phyloP scores from a whole-genome alignment of 2,797 vertebrate genomes.

The Chaenodraco wilsoni region DNA sequence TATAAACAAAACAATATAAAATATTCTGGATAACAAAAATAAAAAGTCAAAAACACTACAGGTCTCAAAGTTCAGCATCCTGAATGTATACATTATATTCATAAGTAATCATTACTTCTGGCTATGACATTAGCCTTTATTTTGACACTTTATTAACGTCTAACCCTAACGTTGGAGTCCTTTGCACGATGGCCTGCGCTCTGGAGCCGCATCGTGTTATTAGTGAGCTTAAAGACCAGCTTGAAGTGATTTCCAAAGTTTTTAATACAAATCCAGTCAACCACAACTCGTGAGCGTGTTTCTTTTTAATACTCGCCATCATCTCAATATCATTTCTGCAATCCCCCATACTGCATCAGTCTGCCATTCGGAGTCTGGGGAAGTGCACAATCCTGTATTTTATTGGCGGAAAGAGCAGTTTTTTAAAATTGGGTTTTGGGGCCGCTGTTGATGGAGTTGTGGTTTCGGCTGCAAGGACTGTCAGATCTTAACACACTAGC shows the following conservation, averaged over 20 bases:
- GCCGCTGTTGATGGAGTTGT: constrained; percentile 45
- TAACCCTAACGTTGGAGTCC: constrained; percentile 38
- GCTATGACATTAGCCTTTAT: not conserved
- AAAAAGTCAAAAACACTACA: too few relatives aligned
- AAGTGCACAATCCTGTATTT: constrained; percentile 29
- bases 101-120: too few relatives aligned
- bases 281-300: constrained; percentile 47
- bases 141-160: not conserved
- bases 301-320: constrained; percentile 16
- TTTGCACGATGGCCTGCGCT: constrained; percentile 43
- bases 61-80: not conserved
- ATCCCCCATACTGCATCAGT: constrained; percentile 23
- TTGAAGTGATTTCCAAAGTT: constrained; percentile 71
- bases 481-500: constrained; percentile 26
- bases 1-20: too few relatives aligned
- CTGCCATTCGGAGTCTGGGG: constrained; percentile 14
- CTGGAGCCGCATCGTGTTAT: constrained; percentile 45
- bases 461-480: constrained; percentile 42
- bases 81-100: not conserved
- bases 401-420: constrained; percentile 35
- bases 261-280: constrained; percentile 62
- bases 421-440: constrained; percentile 25
- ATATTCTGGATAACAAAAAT: too few relatives aligned
- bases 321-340: constrained; percentile 39
- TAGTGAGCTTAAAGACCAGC: constrained; percentile 52